phyloP scores from a whole-genome alignment of 2,797 vertebrate species.

The Catamblyrhynchus diadema region DNA sequence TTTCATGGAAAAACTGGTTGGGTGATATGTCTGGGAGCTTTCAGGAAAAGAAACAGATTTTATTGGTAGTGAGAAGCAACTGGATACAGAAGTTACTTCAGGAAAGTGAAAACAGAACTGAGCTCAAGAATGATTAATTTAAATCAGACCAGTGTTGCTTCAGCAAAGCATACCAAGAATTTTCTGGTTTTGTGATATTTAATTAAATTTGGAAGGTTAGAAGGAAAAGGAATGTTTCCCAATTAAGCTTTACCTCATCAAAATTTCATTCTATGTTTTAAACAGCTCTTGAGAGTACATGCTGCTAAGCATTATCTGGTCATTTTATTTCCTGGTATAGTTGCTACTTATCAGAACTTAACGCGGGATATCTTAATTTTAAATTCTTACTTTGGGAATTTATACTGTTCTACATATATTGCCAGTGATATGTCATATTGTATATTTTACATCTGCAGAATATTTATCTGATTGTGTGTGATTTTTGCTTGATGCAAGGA shows the following conservation, averaged over 20 bases:
- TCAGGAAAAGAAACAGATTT: neutral
- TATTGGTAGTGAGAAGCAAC: neutral
- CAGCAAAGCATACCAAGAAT: neutral
- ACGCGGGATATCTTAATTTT: neutral
- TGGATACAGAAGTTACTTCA: neutral
- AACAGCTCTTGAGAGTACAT: neutral
- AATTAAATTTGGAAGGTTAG: constrained; percentile 4
- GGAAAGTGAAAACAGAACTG: neutral
- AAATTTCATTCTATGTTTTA: neutral
- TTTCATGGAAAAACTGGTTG: neutral
- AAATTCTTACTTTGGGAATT: neutral
- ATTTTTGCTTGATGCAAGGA: neutral
- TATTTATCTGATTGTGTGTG: neutral
- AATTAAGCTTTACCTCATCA: constrained; percentile 1
- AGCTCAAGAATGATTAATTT: neutral
- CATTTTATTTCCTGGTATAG: neutral
- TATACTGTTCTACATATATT: neutral
- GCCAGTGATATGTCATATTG: neutral
- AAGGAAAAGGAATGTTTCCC: neutral
- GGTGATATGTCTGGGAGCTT: neutral
- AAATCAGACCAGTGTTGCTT: neutral
- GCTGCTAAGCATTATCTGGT: neutral
- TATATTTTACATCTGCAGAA: neutral
- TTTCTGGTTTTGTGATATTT: neutral
- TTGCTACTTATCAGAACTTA: neutral